Conservation (phyloP, 2,888 invertebrate species). For the Labia minor region DNA sequence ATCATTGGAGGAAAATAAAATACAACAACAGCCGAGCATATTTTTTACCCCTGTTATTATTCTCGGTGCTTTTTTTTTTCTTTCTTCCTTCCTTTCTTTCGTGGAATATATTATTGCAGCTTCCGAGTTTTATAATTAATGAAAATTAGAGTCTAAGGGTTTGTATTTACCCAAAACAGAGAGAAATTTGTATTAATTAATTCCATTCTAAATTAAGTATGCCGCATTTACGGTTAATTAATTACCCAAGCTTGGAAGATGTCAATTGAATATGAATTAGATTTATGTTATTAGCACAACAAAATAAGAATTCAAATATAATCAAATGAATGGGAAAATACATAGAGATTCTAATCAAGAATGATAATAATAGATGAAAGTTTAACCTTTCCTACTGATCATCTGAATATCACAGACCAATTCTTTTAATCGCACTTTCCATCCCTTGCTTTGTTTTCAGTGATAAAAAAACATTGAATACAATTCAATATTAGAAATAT, state of each 20-base stretch:
- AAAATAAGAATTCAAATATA: too few species aligned
- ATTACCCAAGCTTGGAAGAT: neutral
- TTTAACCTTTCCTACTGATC: too few species aligned
- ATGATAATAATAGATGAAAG: too few species aligned
- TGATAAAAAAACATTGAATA: too few species aligned
- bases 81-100: neutral
- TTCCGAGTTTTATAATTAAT: neutral
- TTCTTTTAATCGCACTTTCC: too few species aligned
- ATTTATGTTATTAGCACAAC: too few species aligned
- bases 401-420: too few species aligned
- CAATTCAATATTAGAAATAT: too few species aligned
- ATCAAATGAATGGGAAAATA: too few species aligned
- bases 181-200: neutral
- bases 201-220: neutral
- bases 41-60: neutral
- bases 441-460: too few species aligned
- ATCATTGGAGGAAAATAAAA: constrained; percentile 13
- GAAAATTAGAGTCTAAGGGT: neutral
- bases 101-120: neutral
- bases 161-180: neutral
- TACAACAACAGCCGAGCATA: neutral
- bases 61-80: neutral
- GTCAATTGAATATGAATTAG: too few species aligned
- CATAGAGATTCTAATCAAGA: too few species aligned
- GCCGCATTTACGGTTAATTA: neutral